A percentile compares a stretch with the other conserved stretches of the same genome.
Evolutionary conservation across 2,113 vertebrate genomes (phyloP).

Genomic region (Ivindomyrus marchei): DNA sequence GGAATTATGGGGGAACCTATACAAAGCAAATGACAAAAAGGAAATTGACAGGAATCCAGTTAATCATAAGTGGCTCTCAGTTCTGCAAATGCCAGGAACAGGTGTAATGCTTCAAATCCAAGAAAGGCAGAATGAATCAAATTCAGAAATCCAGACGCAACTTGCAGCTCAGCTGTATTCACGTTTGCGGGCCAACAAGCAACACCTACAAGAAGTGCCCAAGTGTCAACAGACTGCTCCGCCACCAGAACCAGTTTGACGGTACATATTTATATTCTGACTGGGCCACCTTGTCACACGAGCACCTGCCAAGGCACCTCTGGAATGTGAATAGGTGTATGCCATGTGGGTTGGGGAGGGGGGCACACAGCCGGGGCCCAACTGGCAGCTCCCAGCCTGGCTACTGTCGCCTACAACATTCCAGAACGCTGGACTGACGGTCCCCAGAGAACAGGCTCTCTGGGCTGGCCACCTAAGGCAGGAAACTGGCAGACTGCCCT

Average conservation of each 20-base stretch:
- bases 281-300: neutral
- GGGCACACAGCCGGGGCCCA: neutral
- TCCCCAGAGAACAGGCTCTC: neutral
- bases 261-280: conserved; percentile 11
- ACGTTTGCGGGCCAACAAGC: neutral
- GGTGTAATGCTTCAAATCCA: neutral
- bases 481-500: conserved; percentile 41
- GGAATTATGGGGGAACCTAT: no score
- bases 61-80: neutral
- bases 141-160: neutral
- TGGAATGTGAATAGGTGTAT: conserved; percentile 21
- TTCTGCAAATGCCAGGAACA: neutral
- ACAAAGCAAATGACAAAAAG: neutral
- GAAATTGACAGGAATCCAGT: neutral
- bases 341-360: neutral
- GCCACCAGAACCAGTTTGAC: neutral
- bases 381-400: conserved; percentile 25
- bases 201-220: neutral
- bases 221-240: neutral
- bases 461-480: conserved; percentile 34
- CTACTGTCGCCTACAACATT: conserved; percentile 36
- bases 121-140: neutral
- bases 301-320: neutral
- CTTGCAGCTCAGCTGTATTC: neutral
- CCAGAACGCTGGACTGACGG: conserved; percentile 41